phyloP scores from a whole-genome alignment of 2,888 invertebrate species.

The Gastracanthus pulcherrimus region DNA sequence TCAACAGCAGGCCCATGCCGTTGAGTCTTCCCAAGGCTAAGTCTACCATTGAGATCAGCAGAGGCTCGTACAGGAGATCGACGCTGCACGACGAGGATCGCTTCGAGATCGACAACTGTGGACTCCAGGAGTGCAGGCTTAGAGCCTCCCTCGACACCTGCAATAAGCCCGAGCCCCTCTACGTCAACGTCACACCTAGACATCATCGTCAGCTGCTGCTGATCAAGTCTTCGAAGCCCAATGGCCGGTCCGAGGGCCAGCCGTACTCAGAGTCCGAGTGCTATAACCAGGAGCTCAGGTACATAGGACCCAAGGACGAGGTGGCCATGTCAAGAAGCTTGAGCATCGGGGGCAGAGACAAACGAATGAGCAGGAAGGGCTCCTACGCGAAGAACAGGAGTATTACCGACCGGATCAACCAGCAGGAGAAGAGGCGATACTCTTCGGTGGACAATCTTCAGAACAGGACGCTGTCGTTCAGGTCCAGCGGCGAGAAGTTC shows the following conservation, averaged over 20 bases:
- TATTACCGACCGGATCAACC: constrained; percentile 48
- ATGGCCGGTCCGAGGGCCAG: background rate
- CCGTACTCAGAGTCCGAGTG: background rate
- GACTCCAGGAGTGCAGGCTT: constrained; percentile 61
- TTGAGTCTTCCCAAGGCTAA: constrained; percentile 63
- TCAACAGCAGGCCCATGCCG: constrained; percentile 54
- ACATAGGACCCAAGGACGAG: constrained; percentile 55
- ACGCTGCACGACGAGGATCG: constrained; percentile 64
- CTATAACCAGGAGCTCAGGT: background rate
- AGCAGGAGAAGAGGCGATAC: constrained; percentile 70
- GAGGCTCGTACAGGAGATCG: constrained; percentile 50
- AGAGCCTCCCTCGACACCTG: constrained; percentile 32
- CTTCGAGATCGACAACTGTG: constrained; percentile 72
- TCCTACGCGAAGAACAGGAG: constrained; percentile 66
- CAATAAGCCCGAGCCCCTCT: constrained; percentile 51
- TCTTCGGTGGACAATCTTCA: constrained; percentile 75
- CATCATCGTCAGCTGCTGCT: constrained; percentile 2
- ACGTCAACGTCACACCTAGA: constrained; percentile 47
- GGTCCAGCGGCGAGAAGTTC: constrained; percentile 64
- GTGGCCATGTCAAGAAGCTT: constrained; percentile 52
- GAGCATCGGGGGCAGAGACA: constrained; percentile 47
- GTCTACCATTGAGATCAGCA: constrained; percentile 57
- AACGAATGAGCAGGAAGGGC: constrained; percentile 68
- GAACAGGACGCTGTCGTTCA: constrained; percentile 60
- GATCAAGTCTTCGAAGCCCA: background rate